Base-by-base conservation (phyloP, 2,113 vertebrate genomes). In the Heteronetta atricapilla region DNA sequence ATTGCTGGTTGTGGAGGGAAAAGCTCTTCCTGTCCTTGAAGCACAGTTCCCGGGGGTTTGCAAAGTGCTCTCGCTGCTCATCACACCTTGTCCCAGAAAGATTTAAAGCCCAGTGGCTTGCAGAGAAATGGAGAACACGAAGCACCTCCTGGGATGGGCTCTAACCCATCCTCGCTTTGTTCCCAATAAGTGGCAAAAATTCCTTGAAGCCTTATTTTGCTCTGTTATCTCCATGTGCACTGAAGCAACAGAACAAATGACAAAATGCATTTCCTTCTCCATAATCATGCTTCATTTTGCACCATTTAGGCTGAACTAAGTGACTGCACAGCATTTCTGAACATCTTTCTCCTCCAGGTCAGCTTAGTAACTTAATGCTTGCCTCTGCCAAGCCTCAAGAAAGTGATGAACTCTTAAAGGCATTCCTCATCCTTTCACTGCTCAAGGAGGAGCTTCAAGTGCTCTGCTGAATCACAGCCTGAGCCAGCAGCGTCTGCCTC, bases 11-110 rank as follows among this genome's bases (percentile, higher is more conserved):
- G 33, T 7, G 69, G 26, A 64, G 69, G 68, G 68, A 42, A 70
- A 70, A 87, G n/a, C 73, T 78, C 40, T 67, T 81, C 80, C 91
- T 62, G 86, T 36, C 77, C 68, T 68, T 81, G 23, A 58, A 56
- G 56, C 29, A 14, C 38, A 56, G 55, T n/a, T 44, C 8, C 40
- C 36, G 31, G 64, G 59, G 63, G 42, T 79, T 60, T 38, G 26
- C 38, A 26, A 42, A 18, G 42, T 4, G 3, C 56, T 87, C 38
- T 29, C 15, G 23, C 29, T 22, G n/a, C n/a, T 60, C 31, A 4
- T 75, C n/a, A 13, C 44, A 59, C 38, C 55, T 87, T 46, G 33
- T 21, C 26, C 63, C 44, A n/a, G 31, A 8, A 52, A 31, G 20
- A 44, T 3, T 23, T 13, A 50, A 55, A 75, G 26, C 68, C 48